Evolutionary conservation across 2,888 invertebrate genomes (phyloP).

Genomic region (Cataglyphis livida): DNA sequence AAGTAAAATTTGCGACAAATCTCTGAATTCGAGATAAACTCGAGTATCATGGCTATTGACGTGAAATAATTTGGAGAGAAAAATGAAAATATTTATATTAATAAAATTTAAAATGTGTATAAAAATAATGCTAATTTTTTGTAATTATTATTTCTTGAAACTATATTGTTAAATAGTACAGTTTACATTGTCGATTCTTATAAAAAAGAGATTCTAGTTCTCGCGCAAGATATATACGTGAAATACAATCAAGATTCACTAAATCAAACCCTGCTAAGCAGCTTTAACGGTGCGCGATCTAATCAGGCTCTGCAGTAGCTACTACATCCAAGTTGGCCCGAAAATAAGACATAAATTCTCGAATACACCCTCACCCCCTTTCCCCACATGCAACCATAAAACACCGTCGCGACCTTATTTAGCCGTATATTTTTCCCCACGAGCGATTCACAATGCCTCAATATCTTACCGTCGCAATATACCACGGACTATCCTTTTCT

Average conservation of each 20-base stretch:
- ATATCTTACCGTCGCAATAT: slow-evolving; percentile 71
- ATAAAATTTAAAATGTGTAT: not conserved
- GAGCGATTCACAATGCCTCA: slow-evolving; percentile 72
- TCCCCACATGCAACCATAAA: slow-evolving; percentile 63
- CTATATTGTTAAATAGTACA: not conserved
- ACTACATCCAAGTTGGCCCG: slow-evolving; percentile 55
- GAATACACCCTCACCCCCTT: slow-evolving; percentile 62
- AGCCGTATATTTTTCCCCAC: slow-evolving; percentile 74
- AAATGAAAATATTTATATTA: not conserved
- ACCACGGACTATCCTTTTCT: slow-evolving; percentile 66
- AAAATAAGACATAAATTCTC: slow-evolving; percentile 72
- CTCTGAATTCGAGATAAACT: slow-evolving; percentile 15
- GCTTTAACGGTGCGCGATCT: slow-evolving; percentile 57
- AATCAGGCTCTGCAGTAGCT: slow-evolving; percentile 71
- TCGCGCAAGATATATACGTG: slow-evolving; percentile 2
- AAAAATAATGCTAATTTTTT: not conserved
- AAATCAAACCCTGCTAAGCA: slow-evolving; percentile 56
- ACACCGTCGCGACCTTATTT: slow-evolving; percentile 71
- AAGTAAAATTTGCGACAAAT: slow-evolving; percentile 15
- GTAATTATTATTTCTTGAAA: not conserved
- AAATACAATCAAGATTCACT: slow-evolving; percentile 30
- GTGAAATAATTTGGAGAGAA: not conserved
- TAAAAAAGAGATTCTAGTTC: slow-evolving; percentile 2
- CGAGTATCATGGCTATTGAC: not conserved
- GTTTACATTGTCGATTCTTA: not conserved